Evolutionary conservation across 2,888 invertebrate genomes (phyloP), one percentile per base, ranked within the genome.

Genomic region (Creontiades dilutus): DNA sequence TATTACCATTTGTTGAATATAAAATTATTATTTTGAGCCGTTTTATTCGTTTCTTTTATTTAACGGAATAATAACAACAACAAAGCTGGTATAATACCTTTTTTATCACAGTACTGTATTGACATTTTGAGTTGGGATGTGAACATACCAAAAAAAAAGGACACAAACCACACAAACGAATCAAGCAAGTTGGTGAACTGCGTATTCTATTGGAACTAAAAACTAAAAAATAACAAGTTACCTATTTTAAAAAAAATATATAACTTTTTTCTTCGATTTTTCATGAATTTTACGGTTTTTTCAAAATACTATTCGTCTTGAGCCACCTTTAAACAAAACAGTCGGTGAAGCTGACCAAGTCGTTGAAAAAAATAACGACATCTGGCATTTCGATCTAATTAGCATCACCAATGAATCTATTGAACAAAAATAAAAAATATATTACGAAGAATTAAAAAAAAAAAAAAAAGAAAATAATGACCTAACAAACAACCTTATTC

Each of bases 401-500:
- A 47, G 78, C 52, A 82, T 82, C 48, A 82, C 47, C 82, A 82
- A 52, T 68, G 46, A 37, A 46, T 37, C 37, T 28, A 86, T 27
- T 27, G 16, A 81, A 19, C 61, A 0, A 81, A 23, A 28, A 2
- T 23, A 68, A 23, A 82, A 82, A 52, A 46, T 48, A 19, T 68
- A 75, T 86, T 75, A 37, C 37, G 46, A 86, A 52, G 46, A 46
- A 82, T 4, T 68, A 23, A 82, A 52, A 47, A 78, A 52, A 12
- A 12, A 52, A 82, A 86, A 52, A 47, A 78, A 52, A 12, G 23
- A 52, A 82, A 86, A 86, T 37, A 89, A 88, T 90, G 81, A 86
- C 37, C 85, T 90, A 75, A 81, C 89, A 81, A 91, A 89, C 82
- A 89, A 90, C 90, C 75, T 90, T 90, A 88, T 90, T 90, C 86